Conservation (phyloP, 2,113 vertebrate species). For the Scytalopus superciliaris region DNA sequence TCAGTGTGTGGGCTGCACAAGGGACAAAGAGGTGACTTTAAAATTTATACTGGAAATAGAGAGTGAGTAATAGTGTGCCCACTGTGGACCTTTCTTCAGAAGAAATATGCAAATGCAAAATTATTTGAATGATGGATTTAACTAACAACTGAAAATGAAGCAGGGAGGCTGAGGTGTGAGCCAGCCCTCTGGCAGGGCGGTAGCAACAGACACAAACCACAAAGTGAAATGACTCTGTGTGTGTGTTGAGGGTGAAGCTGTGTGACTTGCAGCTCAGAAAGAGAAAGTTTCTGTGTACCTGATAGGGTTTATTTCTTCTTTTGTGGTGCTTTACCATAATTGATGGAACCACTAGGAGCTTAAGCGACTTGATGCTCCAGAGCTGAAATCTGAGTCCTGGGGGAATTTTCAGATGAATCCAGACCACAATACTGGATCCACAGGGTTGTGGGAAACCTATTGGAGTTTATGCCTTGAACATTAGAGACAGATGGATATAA, state of each 20-base stretch:
- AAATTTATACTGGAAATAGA: slow-evolving; percentile 53
- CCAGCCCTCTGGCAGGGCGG: background rate
- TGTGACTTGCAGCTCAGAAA: background rate
- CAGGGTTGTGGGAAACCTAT: background rate
- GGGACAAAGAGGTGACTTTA: slow-evolving; percentile 55
- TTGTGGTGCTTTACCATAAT: background rate
- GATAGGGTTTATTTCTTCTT: background rate
- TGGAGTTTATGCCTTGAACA: background rate
- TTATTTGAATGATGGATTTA: background rate
- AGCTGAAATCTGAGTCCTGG: background rate
- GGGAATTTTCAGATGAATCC: background rate
- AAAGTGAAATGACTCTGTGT: background rate
- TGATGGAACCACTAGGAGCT: background rate
- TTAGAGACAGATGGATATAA: background rate
- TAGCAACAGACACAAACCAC: background rate
- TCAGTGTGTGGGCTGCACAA: slow-evolving; percentile 55
- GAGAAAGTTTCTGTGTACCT: background rate
- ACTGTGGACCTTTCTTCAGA: slow-evolving; percentile 14
- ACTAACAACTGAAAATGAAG: background rate
- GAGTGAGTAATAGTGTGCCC: slow-evolving; percentile 45
- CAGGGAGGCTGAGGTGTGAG: background rate
- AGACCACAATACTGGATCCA: background rate
- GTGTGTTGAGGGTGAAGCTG: background rate
- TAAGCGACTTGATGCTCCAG: background rate
- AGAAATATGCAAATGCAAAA: slow-evolving; percentile 1